These are phyloP conservation scores for Apamea epomidion DNA, from an alignment of 2,888 invertebrate genomes.

Conservation along the genomic window DNA sequence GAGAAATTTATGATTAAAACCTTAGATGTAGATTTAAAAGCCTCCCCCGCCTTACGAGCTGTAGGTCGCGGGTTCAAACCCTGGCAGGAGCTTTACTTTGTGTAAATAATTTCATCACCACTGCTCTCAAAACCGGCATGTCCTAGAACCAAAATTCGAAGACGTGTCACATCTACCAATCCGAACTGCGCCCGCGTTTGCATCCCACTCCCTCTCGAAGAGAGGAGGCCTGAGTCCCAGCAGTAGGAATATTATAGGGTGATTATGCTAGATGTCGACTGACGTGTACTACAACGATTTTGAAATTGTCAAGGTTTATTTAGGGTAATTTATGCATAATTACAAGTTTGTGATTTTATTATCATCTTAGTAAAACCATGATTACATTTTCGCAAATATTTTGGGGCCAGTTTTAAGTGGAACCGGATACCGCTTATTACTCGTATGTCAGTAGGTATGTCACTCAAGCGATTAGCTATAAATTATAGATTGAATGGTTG, in stretches of 20 bases:
- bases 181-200: too few relatives aligned
- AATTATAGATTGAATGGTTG: conserved; percentile 2
- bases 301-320: not conserved
- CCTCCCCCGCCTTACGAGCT: not conserved
- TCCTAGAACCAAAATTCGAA: too few relatives aligned
- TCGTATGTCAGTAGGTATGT: not conserved
- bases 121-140: not conserved
- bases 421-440: conserved; percentile 28
- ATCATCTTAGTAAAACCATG: conserved; percentile 6
- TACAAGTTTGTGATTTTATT: not conserved
- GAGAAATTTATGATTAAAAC: not conserved
- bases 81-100: not conserved
- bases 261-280: not conserved
- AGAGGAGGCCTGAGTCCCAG: not conserved
- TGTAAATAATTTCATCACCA: not conserved
- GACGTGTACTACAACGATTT: not conserved
- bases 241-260: not conserved
- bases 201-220: not conserved
- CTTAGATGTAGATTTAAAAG: not conserved
- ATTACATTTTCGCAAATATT: not conserved
- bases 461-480: not conserved
- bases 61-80: not conserved
- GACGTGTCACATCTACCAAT: too few relatives aligned
- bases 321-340: not conserved
- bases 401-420: not conserved